A percentile compares a stretch with the other conserved stretches of the same genome.
Evolutionary conservation across 2,113 vertebrate species (phyloP).

Genomic region (rabbit (Oryctolagus cuniculus)): mOryCun1.1 NC_091449.1:36601501-36602000

Average conservation of each 20-base stretch:
- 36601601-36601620: background rate
- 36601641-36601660: background rate
- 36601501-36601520: background rate
- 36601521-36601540: background rate
- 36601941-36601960: too few species aligned
- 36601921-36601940: too few species aligned
- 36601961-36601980: too few species aligned
- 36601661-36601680: background rate
- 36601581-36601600: background rate
- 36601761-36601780: background rate
- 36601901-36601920: too few species aligned
- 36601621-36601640: background rate
- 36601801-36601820: background rate
- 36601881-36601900: too few species aligned
- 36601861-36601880: too few species aligned
- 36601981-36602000: too few species aligned
- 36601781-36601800: background rate
- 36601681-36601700: background rate
- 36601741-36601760: background rate
- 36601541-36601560: background rate
- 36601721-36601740: background rate
- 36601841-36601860: too few species aligned
- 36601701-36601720: background rate
- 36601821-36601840: background rate
- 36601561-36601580: background rate